These are phyloP conservation scores for Clivina fossor DNA, from an alignment of 2,888 invertebrate genomes.

Conservation along the genomic window DNA sequence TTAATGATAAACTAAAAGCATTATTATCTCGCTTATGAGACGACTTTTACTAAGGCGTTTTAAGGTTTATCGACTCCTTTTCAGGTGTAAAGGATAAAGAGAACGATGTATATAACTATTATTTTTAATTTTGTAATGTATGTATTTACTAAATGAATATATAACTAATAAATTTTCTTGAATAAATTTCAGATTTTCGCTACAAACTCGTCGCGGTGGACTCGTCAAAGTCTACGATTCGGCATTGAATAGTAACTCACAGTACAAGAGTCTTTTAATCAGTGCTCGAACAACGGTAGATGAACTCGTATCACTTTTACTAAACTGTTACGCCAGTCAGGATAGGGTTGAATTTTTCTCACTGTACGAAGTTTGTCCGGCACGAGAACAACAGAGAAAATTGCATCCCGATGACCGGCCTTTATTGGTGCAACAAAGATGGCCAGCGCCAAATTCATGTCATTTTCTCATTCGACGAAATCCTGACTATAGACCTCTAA, in stretches of 20 bases:
- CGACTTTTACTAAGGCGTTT: no score
- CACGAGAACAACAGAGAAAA: constrained; percentile 85
- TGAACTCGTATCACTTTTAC: constrained; percentile 79
- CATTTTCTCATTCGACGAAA: constrained; percentile 83
- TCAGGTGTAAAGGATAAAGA: no score
- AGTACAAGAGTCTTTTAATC: constrained; percentile 88
- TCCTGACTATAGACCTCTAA: constrained; percentile 71
- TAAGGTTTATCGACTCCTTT: no score
- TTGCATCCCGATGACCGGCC: constrained; percentile 86
- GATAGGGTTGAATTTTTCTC: constrained; percentile 86
- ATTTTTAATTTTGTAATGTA: no score
- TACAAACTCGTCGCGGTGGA: constrained; percentile 87
- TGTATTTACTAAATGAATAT: no score
- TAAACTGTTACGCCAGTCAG: constrained; percentile 81
- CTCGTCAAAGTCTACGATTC: constrained; percentile 91
- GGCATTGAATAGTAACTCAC: constrained; percentile 85
- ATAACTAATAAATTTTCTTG: no score
- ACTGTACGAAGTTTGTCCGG: constrained; percentile 75
- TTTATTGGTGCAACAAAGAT: constrained; percentile 75
- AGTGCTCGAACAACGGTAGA: constrained; percentile 88
- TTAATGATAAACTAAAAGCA: no score
- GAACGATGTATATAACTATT: no score
- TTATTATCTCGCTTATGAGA: no score
- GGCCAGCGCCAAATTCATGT: constrained; percentile 68
- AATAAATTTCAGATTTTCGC: constrained; percentile 78